Conservation (phyloP, 2,797 vertebrate genomes). For the Rhyacichthys aspro region DNA sequence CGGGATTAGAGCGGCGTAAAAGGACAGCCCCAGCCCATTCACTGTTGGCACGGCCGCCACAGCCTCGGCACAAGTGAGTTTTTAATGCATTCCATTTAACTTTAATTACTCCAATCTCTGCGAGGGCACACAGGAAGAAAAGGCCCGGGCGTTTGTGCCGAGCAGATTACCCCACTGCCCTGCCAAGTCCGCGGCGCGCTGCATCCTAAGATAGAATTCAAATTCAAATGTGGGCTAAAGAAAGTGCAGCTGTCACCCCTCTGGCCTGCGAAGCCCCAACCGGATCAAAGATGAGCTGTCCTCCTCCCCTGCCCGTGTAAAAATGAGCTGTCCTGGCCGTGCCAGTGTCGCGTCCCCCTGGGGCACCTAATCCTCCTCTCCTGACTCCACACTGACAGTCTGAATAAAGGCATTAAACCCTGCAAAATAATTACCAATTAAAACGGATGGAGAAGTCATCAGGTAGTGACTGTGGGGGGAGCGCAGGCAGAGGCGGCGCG, state of each 20-base stretch:
- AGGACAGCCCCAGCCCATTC: conserved; percentile 84
- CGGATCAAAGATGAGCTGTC: conserved; percentile 91
- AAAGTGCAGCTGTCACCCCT: conserved; percentile 89
- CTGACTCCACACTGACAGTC: conserved; percentile 85
- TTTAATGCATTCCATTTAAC: conserved; percentile 89
- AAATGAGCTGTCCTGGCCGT: conserved; percentile 88
- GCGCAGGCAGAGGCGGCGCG: conserved; percentile 61
- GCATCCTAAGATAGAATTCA: conserved; percentile 90
- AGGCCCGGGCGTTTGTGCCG: conserved; percentile 86
- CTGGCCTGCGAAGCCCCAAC: conserved; percentile 87
- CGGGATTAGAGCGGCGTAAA: conserved; percentile 82
- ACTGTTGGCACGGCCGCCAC: conserved; percentile 83
- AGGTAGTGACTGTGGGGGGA: conserved; percentile 71
- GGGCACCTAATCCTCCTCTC: conserved; percentile 87
- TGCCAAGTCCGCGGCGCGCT: conserved; percentile 88
- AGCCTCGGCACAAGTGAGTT: conserved; percentile 85
- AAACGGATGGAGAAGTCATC: conserved; percentile 82
- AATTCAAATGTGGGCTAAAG: conserved; percentile 91
- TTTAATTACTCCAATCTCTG: conserved; percentile 92
- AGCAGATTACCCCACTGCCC: conserved; percentile 88
- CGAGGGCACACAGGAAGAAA: conserved; percentile 88
- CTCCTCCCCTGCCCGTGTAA: conserved; percentile 85
- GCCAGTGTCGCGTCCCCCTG: conserved; percentile 88
- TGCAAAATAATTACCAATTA: conserved; percentile 87
- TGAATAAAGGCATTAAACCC: conserved; percentile 87